These are phyloP conservation scores for Scaptomyza flava DNA, from an alignment of 2,888 invertebrate species.

Conservation along the genomic window DNA sequence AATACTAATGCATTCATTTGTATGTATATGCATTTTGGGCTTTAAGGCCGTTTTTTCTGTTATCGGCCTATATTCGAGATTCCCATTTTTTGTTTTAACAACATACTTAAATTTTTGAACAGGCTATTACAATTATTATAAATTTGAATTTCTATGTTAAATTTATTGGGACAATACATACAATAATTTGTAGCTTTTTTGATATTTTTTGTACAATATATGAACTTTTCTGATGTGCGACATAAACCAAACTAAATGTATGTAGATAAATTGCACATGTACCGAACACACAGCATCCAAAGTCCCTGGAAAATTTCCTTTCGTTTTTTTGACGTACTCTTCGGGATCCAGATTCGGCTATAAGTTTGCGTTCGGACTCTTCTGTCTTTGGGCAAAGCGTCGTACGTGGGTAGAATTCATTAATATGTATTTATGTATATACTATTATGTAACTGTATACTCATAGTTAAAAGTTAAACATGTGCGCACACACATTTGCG, in stretches of 20 bases:
- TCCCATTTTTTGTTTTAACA: not conserved
- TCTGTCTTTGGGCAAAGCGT: not conserved
- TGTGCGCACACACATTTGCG: constrained; percentile 39
- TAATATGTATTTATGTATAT: not conserved
- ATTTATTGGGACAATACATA: not conserved
- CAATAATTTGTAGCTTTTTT: constrained; percentile 6
- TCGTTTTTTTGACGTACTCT: constrained; percentile 7
- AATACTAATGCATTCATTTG: not conserved
- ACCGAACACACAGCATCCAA: constrained; percentile 28
- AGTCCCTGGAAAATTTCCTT: constrained; percentile 30
- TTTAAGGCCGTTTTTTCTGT: not conserved
- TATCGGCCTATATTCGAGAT: not conserved
- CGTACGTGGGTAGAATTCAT: constrained; percentile 13
- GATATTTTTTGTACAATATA: not conserved
- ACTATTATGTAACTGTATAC: not conserved
- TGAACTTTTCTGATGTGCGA: constrained; percentile 29
- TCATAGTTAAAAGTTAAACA: constrained; percentile 1
- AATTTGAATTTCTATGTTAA: not conserved
- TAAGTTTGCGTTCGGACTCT: constrained; percentile 4
- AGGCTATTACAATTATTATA: not conserved
- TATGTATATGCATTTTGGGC: not conserved
- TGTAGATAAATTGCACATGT: constrained; percentile 3
- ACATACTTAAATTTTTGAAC: not conserved
- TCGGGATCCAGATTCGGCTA: constrained; percentile 6
- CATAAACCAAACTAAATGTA: constrained; percentile 42